phyloP scores from a whole-genome alignment of 2,113 vertebrate genomes.

The Crotophaga sulcirostris region DNA sequence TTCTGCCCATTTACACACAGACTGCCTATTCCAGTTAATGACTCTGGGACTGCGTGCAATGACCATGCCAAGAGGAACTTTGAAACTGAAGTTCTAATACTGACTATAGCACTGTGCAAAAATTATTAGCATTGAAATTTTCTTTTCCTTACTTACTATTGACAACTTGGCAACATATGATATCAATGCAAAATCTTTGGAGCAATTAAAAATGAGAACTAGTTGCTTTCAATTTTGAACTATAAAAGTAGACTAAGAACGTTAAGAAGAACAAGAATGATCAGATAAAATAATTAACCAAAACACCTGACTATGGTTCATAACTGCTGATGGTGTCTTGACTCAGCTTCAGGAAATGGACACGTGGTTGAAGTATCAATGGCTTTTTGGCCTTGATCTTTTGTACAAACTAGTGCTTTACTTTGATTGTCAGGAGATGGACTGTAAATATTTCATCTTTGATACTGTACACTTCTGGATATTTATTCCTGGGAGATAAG shows the following conservation, averaged over 20 bases:
- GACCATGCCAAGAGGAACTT: neutral
- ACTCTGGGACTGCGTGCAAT: neutral
- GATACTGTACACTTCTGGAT: neutral
- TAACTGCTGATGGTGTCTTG: neutral
- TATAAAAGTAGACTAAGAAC: neutral
- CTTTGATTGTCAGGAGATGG: neutral
- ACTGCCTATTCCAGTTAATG: neutral
- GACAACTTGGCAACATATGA: accelerated
- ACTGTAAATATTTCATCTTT: neutral
- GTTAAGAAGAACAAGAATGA: neutral
- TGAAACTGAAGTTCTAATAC: neutral
- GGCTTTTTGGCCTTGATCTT: neutral
- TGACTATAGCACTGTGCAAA: neutral
- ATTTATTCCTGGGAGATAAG: neutral
- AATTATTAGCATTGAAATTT: neutral
- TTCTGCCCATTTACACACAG: neutral
- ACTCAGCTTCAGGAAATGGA: neutral
- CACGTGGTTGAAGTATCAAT: neutral
- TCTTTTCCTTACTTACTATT: neutral
- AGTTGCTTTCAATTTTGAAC: neutral
- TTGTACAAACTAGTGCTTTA: neutral
- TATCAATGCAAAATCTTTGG: neutral
- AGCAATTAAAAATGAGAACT: neutral
- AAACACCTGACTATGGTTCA: neutral
- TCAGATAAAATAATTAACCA: neutral